A percentile compares a stretch with the other conserved stretches of the same genome.
Conservation (phyloP, 2,797 vertebrate genomes). For the Sebastes hubbsi region DNA sequence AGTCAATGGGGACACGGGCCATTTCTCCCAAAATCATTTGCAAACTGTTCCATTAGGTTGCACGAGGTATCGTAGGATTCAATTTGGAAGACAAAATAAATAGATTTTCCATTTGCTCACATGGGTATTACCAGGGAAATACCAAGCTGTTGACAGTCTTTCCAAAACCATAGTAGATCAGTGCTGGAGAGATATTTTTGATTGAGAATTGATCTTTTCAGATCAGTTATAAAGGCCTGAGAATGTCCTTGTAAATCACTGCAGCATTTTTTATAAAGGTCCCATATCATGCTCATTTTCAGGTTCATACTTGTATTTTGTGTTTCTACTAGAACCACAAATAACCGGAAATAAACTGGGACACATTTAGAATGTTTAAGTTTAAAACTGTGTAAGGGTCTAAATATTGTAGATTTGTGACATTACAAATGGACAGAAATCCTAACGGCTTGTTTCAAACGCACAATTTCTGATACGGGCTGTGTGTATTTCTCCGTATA, state of each 20-base stretch:
- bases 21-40: slow-evolving; percentile 52
- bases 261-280: background rate
- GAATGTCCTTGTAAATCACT: background rate
- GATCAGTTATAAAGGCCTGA: background rate
- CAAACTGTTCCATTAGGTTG: slow-evolving; percentile 33
- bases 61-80: slow-evolving; percentile 11
- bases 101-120: slow-evolving; percentile 32
- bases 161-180: background rate
- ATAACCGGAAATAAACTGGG: too few relatives aligned
- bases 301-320: too few relatives aligned
- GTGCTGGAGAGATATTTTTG: background rate
- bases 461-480: too few relatives aligned
- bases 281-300: too few relatives aligned
- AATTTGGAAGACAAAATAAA: slow-evolving; percentile 23
- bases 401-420: too few relatives aligned
- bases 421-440: too few relatives aligned
- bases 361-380: too few relatives aligned
- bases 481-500: too few relatives aligned
- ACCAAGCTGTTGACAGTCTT: background rate
- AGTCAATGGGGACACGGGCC: slow-evolving; percentile 52
- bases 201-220: background rate
- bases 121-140: background rate
- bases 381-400: too few relatives aligned
- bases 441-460: too few relatives aligned
- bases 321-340: too few relatives aligned